A percentile compares a stretch with the other conserved stretches of the same genome.
phyloP scores from a whole-genome alignment of 2,113 vertebrate genomes.

The Macrotis lagotis region DNA sequence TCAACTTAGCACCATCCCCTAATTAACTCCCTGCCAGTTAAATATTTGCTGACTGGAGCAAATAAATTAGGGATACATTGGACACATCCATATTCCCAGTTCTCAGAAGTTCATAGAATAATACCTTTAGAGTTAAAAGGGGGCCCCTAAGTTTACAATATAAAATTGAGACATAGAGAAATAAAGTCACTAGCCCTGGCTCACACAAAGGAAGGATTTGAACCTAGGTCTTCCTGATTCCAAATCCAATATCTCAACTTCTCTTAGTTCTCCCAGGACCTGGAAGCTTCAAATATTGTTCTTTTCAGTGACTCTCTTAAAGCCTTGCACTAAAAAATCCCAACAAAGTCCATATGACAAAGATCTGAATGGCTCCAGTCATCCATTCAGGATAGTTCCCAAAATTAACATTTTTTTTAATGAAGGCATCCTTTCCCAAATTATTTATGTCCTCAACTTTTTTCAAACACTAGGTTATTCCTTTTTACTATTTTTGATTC shows the following conservation, averaged over 20 bases:
- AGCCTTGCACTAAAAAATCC: too few relatives aligned
- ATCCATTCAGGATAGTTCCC: not conserved
- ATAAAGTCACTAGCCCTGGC: not conserved
- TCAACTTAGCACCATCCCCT: not conserved
- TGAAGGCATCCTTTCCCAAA: not conserved
- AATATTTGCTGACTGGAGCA: not conserved
- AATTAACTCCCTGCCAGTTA: not conserved
- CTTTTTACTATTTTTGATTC: not conserved
- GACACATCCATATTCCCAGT: not conserved
- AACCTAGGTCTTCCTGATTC: not conserved
- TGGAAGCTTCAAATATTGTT: not conserved
- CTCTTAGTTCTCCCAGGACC: not conserved
- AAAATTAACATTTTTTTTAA: not conserved
- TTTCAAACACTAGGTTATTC: not conserved
- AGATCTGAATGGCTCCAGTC: not conserved
- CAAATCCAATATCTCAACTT: not conserved
- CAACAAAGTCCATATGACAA: not conserved
- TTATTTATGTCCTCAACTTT: not conserved
- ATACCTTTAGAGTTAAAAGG: not conserved
- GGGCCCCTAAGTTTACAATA: not conserved
- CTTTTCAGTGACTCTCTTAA: not conserved
- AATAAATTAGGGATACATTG: not conserved
- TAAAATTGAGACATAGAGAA: not conserved
- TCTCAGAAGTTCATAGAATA: not conserved
- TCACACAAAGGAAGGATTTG: not conserved